A percentile compares a stretch with the other conserved stretches of the same genome.
These are phyloP conservation scores for Prosopocoilus inquinatus DNA, from an alignment of 2,888 invertebrate genomes.

Conservation along the genomic window DNA sequence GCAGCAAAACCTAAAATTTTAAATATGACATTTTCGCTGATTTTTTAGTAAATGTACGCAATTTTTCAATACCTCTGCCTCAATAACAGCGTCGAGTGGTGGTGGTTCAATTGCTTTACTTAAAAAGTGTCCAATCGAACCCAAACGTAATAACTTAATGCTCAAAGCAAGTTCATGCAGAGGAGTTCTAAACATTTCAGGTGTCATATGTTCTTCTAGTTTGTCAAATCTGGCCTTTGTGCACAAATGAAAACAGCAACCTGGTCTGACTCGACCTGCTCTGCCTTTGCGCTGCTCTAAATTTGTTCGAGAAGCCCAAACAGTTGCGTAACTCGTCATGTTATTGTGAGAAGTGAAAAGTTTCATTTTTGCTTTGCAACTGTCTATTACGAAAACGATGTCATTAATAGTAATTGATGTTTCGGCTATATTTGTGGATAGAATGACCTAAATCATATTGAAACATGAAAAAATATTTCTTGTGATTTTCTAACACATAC, in stretches of 20 bases:
- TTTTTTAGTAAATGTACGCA: not conserved
- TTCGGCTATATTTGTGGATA: conserved; percentile 98
- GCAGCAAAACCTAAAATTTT: conserved; percentile 45
- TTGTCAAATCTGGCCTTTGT: conserved; percentile 69
- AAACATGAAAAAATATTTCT: not conserved
- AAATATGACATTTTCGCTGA: not conserved
- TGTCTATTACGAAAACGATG: conserved; percentile 96
- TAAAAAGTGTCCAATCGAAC: conserved; percentile 90
- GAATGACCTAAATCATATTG: conserved; percentile 67
- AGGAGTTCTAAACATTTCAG: conserved; percentile 97
- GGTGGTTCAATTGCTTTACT: conserved; percentile 96
- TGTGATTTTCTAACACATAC: conserved; percentile 45
- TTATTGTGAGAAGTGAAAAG: conserved; percentile 98
- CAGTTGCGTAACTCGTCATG: conserved; percentile 97
- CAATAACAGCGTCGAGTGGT: conserved; percentile 96
- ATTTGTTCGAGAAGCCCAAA: conserved; percentile 93
- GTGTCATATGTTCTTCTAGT: conserved; percentile 87
- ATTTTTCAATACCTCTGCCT: conserved; percentile 74
- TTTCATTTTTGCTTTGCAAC: conserved; percentile 96
- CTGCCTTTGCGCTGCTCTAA: conserved; percentile 90
- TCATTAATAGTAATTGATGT: conserved; percentile 98
- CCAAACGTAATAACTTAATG: conserved; percentile 85
- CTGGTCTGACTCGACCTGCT: conserved; percentile 92
- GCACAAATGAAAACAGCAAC: conserved; percentile 92
- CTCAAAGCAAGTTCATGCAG: conserved; percentile 91